Base-by-base conservation (phyloP, 1,140 invertebrate genomes). In the Trichoplusia ni region DNA sequence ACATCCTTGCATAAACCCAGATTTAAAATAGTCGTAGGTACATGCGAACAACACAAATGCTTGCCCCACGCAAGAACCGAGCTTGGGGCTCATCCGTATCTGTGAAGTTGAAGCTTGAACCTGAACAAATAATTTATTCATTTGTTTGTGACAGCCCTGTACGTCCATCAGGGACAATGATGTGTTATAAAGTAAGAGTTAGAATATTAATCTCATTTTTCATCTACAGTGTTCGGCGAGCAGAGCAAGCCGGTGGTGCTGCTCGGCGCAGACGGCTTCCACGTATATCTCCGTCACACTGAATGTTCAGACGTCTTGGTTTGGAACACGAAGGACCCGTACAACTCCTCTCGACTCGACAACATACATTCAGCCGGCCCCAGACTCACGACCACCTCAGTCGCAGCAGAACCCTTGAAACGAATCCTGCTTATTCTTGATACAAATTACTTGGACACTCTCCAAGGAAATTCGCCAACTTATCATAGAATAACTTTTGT, bases 401-500 rank as follows among this genome's bases (percentile, higher is more conserved):
- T 81, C 1, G 44, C 71, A 4, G 68, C 60, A 1, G 69, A 75
- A 18, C 71, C 68, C 5, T 38, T 78, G 5, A 74, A 73, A 51
- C 67, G 59, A 6, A 23, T 66, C 2, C 47, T 81, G 0, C 37
- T 81, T 6, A 54, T 82, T 38, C 60, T 84, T 0, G 80, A 84
- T 53, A 77, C 80, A 4, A 78, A 84, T 47, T 82, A 81, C 27
- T 62, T 54, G 11, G 79, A 82, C 14, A 70, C 76, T 2, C 46
- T 79, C n/a, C 49, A 67, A 14, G 61, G 60, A 7, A 68, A 70
- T 31, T 13, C 47, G 9, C 64, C 79, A 18, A 76, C 76, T 0
- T 82, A 81, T 60, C 81, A 84, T 66, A 78, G 75, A 69, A 77
- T 84, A 8, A 76, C 71, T 31, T 82, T 77, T 46, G 70, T 60